Conservation (phyloP, 2,888 invertebrate genomes). For the Thereva nobilitata region DNA sequence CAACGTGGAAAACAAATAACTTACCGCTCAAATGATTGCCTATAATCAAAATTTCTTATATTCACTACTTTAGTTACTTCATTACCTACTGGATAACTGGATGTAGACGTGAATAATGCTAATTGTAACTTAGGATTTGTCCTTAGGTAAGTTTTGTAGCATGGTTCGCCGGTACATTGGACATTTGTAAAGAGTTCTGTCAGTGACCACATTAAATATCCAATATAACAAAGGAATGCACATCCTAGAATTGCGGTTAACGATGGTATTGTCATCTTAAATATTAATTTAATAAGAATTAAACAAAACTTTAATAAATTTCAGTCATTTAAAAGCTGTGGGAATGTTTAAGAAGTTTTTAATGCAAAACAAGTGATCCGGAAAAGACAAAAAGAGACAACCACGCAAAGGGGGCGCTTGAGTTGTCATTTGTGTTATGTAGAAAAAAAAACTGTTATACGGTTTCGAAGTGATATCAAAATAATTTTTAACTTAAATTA, state of each 20-base stretch:
- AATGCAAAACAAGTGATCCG: too few relatives aligned
- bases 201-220: constrained; percentile 76
- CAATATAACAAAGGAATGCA: constrained; percentile 70
- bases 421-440: too few relatives aligned
- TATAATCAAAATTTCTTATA: constrained; percentile 69
- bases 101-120: constrained; percentile 69
- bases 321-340: background rate
- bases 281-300: constrained; percentile 3
- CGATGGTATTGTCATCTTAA: constrained; percentile 58
- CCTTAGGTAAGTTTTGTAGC: constrained; percentile 72
- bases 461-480: too few relatives aligned
- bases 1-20: constrained; percentile 41
- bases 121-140: constrained; percentile 71
- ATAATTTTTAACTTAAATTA: too few relatives aligned
- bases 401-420: too few relatives aligned
- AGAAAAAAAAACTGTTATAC: too few relatives aligned
- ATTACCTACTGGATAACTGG: constrained; percentile 62
- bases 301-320: constrained; percentile 2
- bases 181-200: constrained; percentile 74
- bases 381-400: too few relatives aligned
- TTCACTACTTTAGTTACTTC: constrained; percentile 67
- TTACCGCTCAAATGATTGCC: constrained; percentile 61
- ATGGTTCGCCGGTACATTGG: constrained; percentile 63
- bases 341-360: too few relatives aligned
- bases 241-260: constrained; percentile 66